Evolutionary conservation across 2,888 invertebrate species (phyloP).

Genomic region (Eupithecia vulgata): DNA sequence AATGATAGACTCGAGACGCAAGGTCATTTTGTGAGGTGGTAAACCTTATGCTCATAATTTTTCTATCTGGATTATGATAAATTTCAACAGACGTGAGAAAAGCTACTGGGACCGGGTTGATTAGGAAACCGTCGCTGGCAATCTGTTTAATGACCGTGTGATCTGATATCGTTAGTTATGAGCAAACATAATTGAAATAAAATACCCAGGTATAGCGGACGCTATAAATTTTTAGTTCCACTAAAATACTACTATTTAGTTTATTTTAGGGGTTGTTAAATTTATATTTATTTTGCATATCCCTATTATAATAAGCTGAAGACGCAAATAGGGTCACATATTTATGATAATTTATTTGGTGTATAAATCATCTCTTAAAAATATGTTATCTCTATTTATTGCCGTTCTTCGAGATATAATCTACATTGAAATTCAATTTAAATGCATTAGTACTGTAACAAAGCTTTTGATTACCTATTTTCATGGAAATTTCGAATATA

Average conservation of each 20-base stretch:
- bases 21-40: constrained; percentile 26
- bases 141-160: constrained; percentile 21
- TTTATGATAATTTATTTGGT: constrained; percentile 26
- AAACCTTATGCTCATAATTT: constrained; percentile 8
- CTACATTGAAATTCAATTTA: constrained; percentile 14
- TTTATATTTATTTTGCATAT: constrained; percentile 22
- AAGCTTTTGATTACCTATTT: constrained; percentile 4
- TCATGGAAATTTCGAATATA: background rate
- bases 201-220: constrained; percentile 30
- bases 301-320: constrained; percentile 17
- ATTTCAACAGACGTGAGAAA: constrained; percentile 14
- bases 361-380: background rate
- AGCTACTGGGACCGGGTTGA: constrained; percentile 13
- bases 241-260: constrained; percentile 24
- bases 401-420: constrained; percentile 1
- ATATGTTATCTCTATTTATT: background rate
- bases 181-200: constrained; percentile 28
- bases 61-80: constrained; percentile 2
- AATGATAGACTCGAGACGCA: constrained; percentile 36
- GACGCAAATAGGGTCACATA: constrained; percentile 7
- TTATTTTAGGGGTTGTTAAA: constrained; percentile 13
- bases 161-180: constrained; percentile 30
- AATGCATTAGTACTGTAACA: constrained; percentile 1
- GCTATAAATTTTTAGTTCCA: constrained; percentile 21
- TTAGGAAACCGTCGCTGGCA: constrained; percentile 12